Conservation (phyloP, 2,888 invertebrate species). For the Lepeophtheirus nordmannii region DNA sequence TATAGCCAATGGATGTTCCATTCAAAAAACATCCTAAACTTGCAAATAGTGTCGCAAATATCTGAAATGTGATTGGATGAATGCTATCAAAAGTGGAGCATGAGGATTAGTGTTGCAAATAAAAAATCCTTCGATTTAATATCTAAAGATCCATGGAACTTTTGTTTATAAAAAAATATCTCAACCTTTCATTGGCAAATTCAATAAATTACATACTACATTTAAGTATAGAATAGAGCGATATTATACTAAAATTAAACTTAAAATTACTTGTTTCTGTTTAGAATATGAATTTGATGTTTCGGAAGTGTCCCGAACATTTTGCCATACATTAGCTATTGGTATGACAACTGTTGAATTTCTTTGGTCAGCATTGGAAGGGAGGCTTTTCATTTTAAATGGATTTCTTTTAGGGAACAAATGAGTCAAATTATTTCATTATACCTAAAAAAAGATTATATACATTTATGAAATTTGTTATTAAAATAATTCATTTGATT, state of each 20-base stretch:
- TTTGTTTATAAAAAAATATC: no score
- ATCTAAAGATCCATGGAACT: no score
- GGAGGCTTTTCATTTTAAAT: neutral
- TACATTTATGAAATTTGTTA: no score
- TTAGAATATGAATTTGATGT: conserved; percentile 7
- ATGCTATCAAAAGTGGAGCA: neutral
- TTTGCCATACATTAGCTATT: conserved; percentile 2
- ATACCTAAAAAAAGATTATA: no score
- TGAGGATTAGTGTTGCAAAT: no score
- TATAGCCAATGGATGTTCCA: conserved; percentile 20
- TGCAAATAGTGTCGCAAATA: conserved; percentile 14
- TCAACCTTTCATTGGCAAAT: no score
- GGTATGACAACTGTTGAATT: neutral
- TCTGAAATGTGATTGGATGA: neutral
- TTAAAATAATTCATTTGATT: no score
- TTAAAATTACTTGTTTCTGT: conserved; percentile 15
- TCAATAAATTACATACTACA: no score
- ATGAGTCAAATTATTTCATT: no score
- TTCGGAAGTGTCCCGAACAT: conserved; percentile 16
- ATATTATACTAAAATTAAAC: neutral
- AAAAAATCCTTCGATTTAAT: no score
- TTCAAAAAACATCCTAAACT: conserved; percentile 24
- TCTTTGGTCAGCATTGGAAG: neutral
- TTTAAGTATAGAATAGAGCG: no score
- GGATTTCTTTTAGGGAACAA: no score